Conservation (phyloP, 2,797 vertebrate genomes). For the Buceros bicornis region DNA sequence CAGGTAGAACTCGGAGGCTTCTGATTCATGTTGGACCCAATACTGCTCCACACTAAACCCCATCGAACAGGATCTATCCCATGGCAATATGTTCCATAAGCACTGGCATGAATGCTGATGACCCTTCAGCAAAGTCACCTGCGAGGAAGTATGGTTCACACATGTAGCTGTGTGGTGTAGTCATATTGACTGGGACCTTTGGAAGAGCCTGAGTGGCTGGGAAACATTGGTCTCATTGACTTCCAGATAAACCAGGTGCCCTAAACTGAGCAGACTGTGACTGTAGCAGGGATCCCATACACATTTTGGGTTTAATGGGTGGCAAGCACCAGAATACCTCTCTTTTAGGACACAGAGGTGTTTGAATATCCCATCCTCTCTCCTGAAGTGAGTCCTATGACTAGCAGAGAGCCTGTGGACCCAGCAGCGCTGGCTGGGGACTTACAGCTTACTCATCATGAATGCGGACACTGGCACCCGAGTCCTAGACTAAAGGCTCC, state of each 20-base stretch:
- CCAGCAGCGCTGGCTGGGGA: not conserved
- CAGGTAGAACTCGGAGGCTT: not conserved
- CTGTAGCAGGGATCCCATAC: not conserved
- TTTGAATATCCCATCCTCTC: not conserved
- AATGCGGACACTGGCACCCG: not conserved
- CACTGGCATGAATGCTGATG: not conserved
- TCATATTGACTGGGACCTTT: not conserved
- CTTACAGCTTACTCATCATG: not conserved
- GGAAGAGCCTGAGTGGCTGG: not conserved
- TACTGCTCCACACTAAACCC: not conserved
- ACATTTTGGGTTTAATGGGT: not conserved
- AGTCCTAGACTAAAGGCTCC: not conserved
- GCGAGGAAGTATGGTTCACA: fast-evolving
- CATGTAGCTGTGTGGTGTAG: fast-evolving
- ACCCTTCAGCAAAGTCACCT: not conserved
- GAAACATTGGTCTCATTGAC: not conserved
- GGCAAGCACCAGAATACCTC: not conserved
- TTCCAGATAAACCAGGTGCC: not conserved
- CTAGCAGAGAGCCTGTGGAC: not conserved
- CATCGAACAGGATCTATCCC: fast-evolving
- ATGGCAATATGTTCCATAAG: not conserved
- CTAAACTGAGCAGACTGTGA: not conserved
- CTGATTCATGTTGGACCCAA: not conserved
- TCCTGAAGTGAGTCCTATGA: not conserved
- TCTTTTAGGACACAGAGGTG: not conserved